Conservation (phyloP, 2,113 vertebrate species). For the Callospermophilus lateralis region DNA sequence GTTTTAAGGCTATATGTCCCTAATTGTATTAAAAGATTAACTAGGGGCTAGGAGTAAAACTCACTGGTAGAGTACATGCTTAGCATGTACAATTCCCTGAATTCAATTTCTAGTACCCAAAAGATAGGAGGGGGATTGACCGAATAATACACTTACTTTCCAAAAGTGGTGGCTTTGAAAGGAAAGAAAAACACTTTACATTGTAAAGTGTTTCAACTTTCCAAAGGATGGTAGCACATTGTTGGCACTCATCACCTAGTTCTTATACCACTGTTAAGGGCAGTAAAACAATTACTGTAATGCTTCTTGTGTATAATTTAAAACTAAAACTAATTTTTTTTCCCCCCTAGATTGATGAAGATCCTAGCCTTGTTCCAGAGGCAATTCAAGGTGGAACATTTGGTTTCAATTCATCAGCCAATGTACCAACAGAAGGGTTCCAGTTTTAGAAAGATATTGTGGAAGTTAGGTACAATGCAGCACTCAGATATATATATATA, state of each 20-base stretch:
- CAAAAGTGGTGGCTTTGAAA: background rate
- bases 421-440: conserved; percentile 99
- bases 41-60: background rate
- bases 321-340: conserved; percentile 62
- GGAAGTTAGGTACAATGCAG: conserved; percentile 98
- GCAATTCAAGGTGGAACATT: conserved; percentile 98
- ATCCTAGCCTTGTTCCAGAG: conserved; percentile 98
- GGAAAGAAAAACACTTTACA: background rate
- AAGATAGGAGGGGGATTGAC: background rate
- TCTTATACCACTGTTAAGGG: background rate
- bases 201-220: background rate
- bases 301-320: background rate
- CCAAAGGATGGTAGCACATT: conserved; percentile 13
- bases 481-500: conserved; percentile 92
- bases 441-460: conserved; percentile 97
- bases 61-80: background rate
- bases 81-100: background rate
- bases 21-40: background rate
- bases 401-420: conserved; percentile 99
- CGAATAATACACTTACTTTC: background rate
- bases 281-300: background rate
- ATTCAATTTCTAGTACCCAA: background rate
- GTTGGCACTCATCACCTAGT: background rate
- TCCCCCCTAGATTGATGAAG: conserved; percentile 95
- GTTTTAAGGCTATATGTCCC: background rate